phyloP scores from a whole-genome alignment of 2,888 invertebrate genomes.

The Drosophila prostipennis region DNA sequence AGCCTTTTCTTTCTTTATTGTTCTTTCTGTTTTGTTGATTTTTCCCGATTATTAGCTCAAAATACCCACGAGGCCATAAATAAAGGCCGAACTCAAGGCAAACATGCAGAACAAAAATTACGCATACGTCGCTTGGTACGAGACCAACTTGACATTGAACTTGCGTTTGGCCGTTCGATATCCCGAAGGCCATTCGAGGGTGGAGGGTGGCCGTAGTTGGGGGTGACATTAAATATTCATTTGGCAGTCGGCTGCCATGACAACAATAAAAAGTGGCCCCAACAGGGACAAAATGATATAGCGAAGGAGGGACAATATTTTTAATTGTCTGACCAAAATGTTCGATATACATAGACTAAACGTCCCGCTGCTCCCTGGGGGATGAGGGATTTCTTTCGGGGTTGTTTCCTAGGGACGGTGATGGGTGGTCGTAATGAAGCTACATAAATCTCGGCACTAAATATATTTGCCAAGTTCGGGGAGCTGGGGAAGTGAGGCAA shows the following conservation, averaged over 20 bases:
- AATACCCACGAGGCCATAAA: conserved; percentile 33
- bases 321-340: conserved; percentile 68
- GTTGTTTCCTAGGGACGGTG: background rate
- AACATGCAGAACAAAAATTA: conserved; percentile 28
- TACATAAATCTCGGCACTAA: conserved; percentile 77
- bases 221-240: conserved; percentile 71
- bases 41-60: conserved; percentile 40
- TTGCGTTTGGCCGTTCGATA: conserved; percentile 62
- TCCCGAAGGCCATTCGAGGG: conserved; percentile 51
- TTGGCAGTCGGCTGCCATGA: conserved; percentile 58
- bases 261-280: conserved; percentile 71
- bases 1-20: conserved; percentile 23
- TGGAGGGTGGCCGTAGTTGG: background rate
- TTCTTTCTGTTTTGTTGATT: conserved; percentile 20
- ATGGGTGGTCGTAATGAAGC: conserved; percentile 63
- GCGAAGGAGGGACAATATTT: conserved; percentile 52
- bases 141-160: conserved; percentile 72
- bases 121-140: conserved; percentile 37
- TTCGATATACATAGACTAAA: conserved; percentile 37
- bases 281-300: conserved; percentile 10
- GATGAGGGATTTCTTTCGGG: background rate
- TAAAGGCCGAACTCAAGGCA: conserved; percentile 25
- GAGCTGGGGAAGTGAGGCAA: conserved; percentile 57
- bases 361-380: conserved; percentile 4
- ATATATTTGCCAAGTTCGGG: conserved; percentile 63